phyloP scores from a whole-genome alignment of 1,140 invertebrate species.

The Sycophila sp. region DNA sequence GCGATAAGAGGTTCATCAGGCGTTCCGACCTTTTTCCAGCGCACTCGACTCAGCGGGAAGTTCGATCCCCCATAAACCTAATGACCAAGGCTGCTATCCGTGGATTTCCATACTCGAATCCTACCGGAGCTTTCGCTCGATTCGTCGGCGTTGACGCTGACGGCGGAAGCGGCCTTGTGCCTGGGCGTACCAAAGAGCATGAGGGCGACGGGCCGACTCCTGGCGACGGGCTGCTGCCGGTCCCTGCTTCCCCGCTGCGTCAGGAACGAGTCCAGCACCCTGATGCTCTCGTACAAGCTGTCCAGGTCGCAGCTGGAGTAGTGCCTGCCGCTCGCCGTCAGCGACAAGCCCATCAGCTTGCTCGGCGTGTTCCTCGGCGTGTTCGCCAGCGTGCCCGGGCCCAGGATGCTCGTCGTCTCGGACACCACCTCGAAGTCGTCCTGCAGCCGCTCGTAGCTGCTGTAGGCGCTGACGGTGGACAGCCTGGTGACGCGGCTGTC shows the following conservation, averaged over 20 bases:
- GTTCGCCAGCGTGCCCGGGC: constrained; percentile 27
- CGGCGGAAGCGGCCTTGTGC: constrained; percentile 2
- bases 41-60: too few species aligned
- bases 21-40: too few species aligned
- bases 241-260: constrained; percentile 34
- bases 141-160: constrained; percentile 8
- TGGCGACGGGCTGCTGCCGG: background rate
- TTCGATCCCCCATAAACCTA: too few species aligned
- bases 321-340: background rate
- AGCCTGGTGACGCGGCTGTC: constrained; percentile 50
- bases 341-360: background rate
- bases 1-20: too few species aligned
- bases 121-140: background rate
- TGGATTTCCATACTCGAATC: background rate
- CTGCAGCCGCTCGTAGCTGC: constrained; percentile 50
- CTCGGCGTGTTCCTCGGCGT: constrained; percentile 32
- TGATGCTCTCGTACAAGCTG: constrained; percentile 55
- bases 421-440: constrained; percentile 51
- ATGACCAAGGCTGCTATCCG: background rate
- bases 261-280: constrained; percentile 54
- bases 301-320: constrained; percentile 50
- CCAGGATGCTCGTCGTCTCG: constrained; percentile 44
- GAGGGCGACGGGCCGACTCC: constrained; percentile 30
- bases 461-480: constrained; percentile 41
- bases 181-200: constrained; percentile 51